Evolutionary conservation across 2,113 vertebrate genomes (phyloP).

Genomic region (Gopherus flavomarginatus): DNA sequence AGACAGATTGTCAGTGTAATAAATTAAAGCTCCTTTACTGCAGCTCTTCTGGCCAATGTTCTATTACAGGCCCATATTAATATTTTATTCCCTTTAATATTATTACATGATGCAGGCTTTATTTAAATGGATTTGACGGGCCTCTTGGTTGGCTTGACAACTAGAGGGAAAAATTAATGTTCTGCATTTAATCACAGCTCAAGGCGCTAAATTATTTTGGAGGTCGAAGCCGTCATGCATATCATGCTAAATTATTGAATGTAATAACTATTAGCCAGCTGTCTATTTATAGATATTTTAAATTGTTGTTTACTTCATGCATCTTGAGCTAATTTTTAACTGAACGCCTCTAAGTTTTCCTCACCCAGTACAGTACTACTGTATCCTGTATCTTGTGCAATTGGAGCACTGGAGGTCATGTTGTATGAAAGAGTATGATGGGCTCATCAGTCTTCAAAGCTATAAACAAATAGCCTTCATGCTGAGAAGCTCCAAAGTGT

Average conservation of each 20-base stretch:
- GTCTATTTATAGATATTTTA: constrained; percentile 72
- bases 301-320: constrained; percentile 74
- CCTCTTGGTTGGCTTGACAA: constrained; percentile 84
- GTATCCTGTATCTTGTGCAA: not conserved
- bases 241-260: constrained; percentile 80
- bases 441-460: not conserved
- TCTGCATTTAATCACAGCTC: constrained; percentile 83
- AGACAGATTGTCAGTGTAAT: constrained; percentile 73
- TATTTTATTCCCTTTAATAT: constrained; percentile 85
- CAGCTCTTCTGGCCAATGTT: constrained; percentile 74
- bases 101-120: constrained; percentile 83
- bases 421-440: not conserved
- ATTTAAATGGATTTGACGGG: constrained; percentile 84
- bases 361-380: not conserved
- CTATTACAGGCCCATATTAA: constrained; percentile 76
- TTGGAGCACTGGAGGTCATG: not conserved
- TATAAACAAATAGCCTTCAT: not conserved
- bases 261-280: constrained; percentile 78
- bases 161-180: constrained; percentile 84
- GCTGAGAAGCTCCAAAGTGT: not conserved
- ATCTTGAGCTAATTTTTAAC: constrained; percentile 71
- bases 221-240: constrained; percentile 80
- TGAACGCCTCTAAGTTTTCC: constrained; percentile 24
- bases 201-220: constrained; percentile 83
- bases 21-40: constrained; percentile 76